Percentiles rank a stretch among this genome's conserved stretches.
These are phyloP conservation scores for Diploptera punctata DNA, from an alignment of 2,888 invertebrate species.

Conservation along the genomic window DNA sequence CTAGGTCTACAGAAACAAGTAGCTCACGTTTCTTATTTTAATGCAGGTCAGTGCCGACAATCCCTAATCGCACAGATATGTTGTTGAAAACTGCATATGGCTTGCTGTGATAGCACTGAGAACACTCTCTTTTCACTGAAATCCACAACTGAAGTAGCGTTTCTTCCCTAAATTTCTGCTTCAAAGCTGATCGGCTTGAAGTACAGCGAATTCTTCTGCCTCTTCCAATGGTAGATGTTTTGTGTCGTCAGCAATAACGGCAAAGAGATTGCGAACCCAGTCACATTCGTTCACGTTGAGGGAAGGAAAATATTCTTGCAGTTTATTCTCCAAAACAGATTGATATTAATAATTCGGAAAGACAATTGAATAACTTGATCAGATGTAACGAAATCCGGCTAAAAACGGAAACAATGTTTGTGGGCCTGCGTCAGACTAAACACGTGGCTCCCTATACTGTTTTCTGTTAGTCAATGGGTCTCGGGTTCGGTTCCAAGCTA, in stretches of 20 bases:
- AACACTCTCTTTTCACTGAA: too few relatives aligned
- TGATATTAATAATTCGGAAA: not conserved
- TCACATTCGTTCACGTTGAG: not conserved
- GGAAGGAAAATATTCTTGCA: constrained; percentile 1
- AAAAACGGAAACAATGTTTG: too few relatives aligned
- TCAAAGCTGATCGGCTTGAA: not conserved
- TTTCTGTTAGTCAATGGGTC: too few relatives aligned
- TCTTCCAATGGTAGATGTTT: not conserved
- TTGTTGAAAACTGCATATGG: constrained; percentile 2
- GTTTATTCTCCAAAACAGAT: not conserved
- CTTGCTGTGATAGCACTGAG: not conserved
- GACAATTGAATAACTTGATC: too few relatives aligned
- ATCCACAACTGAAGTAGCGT: not conserved
- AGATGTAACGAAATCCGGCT: too few relatives aligned
- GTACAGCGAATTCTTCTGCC: not conserved
- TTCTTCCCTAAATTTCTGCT: not conserved
- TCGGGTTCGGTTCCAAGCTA: too few relatives aligned
- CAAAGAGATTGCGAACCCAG: not conserved
- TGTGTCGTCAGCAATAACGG: not conserved
- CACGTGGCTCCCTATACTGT: too few relatives aligned
- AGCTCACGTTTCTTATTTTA: too few relatives aligned
- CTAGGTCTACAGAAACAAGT: not conserved
- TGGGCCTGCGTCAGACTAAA: too few relatives aligned
- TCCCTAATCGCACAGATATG: not conserved
- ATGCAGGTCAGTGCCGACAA: not conserved